Base-by-base conservation (phyloP, 2,797 vertebrate genomes). In the Sphenopsis melanotis region DNA sequence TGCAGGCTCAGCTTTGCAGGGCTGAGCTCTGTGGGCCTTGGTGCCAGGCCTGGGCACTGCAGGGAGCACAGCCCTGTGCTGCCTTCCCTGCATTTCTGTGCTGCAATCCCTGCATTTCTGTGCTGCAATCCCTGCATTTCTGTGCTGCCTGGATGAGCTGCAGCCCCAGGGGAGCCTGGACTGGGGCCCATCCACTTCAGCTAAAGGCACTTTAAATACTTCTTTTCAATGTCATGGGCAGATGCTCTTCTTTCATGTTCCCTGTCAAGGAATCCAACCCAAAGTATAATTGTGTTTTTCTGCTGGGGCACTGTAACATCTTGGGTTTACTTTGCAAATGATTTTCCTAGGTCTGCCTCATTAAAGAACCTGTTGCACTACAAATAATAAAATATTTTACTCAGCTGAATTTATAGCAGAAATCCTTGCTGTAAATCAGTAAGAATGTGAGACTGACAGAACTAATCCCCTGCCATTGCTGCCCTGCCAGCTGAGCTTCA, bases 401-500 rank as follows among this genome's bases (percentile, higher is more conserved):
- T 71, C 21, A 17, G 46, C 60, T 71, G 37, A 55, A 53, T 34
- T 94, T 32, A 30, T 9, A 83, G 75, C 47, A 77, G 60, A 85
- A 83, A 77, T 41, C 61, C 49, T 60, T 66, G 46, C 46, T 83
- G 32, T 69, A 34, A 42, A 7, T 66, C 44, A 34, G n/a, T n/a
- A 16, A 57, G 47, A 78, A 26, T 20, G 46, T 55, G 32, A 55
- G 30, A 36, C n/a, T 18, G 23, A 60, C 21, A 59, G 20, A 53
- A 87, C 36, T 12, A 32, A 74, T 20, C 4, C 22, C 8, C 10
- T 66, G 6, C 19, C 59, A 10, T 83, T 66, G 72, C 2, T 83
- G 4, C 55, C 6, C 85, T 56, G 41, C 49, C 71, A 98, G 98
- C 49, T 98, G 71, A 47, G 36, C 71, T 97, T 99, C 86, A 97